These are phyloP conservation scores for Phocides pigmalion DNA, from an alignment of 1,140 invertebrate species.

Conservation along the genomic window DNA sequence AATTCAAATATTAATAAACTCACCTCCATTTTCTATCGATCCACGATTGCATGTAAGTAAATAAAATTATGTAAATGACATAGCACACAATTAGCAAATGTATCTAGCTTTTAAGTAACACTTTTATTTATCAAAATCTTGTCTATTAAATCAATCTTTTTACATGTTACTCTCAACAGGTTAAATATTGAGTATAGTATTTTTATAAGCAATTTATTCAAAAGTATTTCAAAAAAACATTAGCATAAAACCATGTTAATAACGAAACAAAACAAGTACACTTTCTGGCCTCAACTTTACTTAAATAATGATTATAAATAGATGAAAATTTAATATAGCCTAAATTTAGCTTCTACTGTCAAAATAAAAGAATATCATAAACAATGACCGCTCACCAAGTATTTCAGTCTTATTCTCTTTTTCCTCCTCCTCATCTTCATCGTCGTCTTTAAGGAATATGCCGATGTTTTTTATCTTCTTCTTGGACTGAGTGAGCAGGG, in stretches of 20 bases:
- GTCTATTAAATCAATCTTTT: background rate
- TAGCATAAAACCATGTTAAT: too few species aligned
- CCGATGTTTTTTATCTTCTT: conserved; percentile 98
- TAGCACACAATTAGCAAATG: conserved; percentile 39
- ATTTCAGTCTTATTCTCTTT: conserved; percentile 87
- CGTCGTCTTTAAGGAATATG: conserved; percentile 97
- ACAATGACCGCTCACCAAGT: conserved; percentile 66
- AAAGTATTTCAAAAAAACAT: too few species aligned
- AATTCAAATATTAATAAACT: conserved; percentile 45
- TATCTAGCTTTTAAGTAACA: conserved; percentile 7
- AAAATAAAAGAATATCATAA: too few species aligned
- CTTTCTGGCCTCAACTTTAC: too few species aligned
- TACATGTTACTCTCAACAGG: background rate
- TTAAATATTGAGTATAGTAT: background rate
- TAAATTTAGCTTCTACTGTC: background rate
- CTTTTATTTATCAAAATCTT: background rate
- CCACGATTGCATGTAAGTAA: conserved; percentile 74
- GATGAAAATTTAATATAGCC: background rate
- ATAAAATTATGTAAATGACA: conserved; percentile 61
- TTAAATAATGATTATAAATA: too few species aligned
- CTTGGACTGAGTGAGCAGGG: conserved; percentile 95
- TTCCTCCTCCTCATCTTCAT: conserved; percentile 92
- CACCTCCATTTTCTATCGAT: conserved; percentile 76
- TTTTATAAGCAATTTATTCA: too few species aligned
- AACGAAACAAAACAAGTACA: too few species aligned